Evolutionary conservation across 1,140 invertebrate genomes (phyloP).

Genomic region (Cotesia typhae): DNA sequence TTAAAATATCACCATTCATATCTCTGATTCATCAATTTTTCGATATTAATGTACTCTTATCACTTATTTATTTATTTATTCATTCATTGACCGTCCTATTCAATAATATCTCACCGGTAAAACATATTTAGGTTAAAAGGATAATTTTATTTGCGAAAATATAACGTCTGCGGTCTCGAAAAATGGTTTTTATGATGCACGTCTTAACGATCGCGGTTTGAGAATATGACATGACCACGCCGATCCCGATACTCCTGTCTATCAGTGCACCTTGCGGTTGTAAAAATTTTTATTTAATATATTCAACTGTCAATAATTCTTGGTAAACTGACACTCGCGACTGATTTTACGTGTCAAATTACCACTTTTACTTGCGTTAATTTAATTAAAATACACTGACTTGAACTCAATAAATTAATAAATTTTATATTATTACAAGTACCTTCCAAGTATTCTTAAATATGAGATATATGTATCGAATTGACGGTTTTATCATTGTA

Average conservation of each 20-base stretch:
- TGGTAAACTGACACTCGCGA: constrained; percentile 56
- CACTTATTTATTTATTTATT: constrained; percentile 7
- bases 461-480: too few species aligned
- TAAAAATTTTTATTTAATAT: constrained; percentile 13
- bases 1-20: background rate
- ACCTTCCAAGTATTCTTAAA: too few species aligned
- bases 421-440: background rate
- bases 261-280: constrained; percentile 38
- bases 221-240: constrained; percentile 5
- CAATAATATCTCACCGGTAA: background rate
- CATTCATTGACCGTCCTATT: background rate
- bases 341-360: constrained; percentile 61
- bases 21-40: background rate
- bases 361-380: constrained; percentile 44
- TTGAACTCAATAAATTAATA: background rate
- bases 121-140: background rate
- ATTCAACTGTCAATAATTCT: constrained; percentile 42
- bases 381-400: constrained; percentile 5
- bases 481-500: too few species aligned
- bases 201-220: constrained; percentile 7
- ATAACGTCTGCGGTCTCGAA: constrained; percentile 11
- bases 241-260: constrained; percentile 10
- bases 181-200: background rate
- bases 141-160: constrained; percentile 2
- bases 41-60: background rate